Conservation (phyloP, 2,888 invertebrate species). For the Rotaria macrura region DNA sequence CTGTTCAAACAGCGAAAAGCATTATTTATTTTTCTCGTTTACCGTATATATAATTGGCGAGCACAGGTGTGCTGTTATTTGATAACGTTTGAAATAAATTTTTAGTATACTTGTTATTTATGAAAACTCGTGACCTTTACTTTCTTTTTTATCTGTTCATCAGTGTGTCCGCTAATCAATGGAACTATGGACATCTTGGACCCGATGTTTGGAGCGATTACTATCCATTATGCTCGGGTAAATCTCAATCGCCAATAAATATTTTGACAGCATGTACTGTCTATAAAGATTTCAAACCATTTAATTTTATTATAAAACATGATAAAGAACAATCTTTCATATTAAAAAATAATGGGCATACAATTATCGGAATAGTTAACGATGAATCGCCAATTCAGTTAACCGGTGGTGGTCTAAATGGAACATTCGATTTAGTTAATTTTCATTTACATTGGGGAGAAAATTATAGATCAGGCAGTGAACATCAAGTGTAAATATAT, state of each 20-base stretch:
- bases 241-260: background rate
- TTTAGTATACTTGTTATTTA: background rate
- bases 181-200: background rate
- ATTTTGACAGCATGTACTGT: background rate
- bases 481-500: background rate
- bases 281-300: background rate
- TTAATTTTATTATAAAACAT: background rate
- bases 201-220: background rate
- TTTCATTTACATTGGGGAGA: slow-evolving; percentile 18
- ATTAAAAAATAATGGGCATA: slow-evolving; percentile 8
- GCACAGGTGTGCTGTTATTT: background rate
- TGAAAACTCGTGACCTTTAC: background rate
- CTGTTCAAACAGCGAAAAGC: too few species aligned
- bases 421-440: background rate
- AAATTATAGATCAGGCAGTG: background rate
- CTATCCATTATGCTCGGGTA: background rate
- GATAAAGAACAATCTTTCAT: background rate
- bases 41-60: background rate
- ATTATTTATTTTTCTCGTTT: too few species aligned
- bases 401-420: background rate
- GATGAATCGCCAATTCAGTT: background rate
- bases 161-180: background rate
- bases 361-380: background rate
- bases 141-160: background rate
- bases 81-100: background rate